Conservation (phyloP, 2,888 invertebrate species). For the Drosophila flavopinicola region DNA sequence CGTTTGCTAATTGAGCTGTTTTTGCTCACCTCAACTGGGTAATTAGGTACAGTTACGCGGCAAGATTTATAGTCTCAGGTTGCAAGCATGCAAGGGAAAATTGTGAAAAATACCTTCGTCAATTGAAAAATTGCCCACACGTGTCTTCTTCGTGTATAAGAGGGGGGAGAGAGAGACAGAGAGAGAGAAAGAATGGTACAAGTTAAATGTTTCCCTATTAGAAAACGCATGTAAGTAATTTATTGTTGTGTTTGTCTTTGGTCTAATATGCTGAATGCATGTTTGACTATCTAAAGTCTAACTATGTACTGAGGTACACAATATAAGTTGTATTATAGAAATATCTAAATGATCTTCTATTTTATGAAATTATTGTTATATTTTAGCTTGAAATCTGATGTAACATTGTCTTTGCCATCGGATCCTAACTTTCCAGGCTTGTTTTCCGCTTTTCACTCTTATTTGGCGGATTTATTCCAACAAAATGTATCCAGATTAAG, state of each 20-base stretch:
- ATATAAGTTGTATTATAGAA: too few species aligned
- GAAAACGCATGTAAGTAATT: slow-evolving; percentile 24
- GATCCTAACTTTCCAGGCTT: too few species aligned
- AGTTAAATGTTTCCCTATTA: slow-evolving; percentile 10
- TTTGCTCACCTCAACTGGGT: slow-evolving; percentile 2
- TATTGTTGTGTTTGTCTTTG: slow-evolving; percentile 6
- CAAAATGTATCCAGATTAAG: too few species aligned
- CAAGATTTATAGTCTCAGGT: slow-evolving; percentile 41
- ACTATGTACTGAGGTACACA: too few species aligned
- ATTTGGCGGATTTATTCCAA: too few species aligned
- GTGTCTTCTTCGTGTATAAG: not conserved
- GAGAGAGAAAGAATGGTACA: not conserved
- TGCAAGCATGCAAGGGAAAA: not conserved
- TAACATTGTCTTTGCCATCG: too few species aligned
- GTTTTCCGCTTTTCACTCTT: too few species aligned
- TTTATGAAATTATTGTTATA: too few species aligned
- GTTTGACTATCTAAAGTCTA: not conserved
- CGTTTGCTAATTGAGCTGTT: slow-evolving; percentile 35
- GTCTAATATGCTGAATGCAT: not conserved
- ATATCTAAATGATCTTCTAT: too few species aligned
- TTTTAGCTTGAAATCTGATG: too few species aligned
- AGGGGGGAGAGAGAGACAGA: too few species aligned
- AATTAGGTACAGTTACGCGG: slow-evolving; percentile 44
- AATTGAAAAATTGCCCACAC: slow-evolving; percentile 50
- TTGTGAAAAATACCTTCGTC: slow-evolving; percentile 30